Evolutionary conservation across 2,113 vertebrate species (phyloP), one percentile per base, ranked within the genome.

Genomic region (Glaucomys volans): DNA sequence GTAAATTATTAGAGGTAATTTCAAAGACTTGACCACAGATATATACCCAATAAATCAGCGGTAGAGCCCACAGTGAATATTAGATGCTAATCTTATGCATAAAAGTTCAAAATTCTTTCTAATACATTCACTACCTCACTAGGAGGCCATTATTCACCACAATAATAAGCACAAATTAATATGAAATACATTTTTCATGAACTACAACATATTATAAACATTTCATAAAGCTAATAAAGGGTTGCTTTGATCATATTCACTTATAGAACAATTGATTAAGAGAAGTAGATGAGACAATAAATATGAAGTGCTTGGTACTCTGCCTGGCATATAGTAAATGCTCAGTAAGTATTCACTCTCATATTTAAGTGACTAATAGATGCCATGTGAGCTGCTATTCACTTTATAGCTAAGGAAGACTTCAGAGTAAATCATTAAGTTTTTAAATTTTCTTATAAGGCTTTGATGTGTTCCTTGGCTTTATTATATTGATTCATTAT

Each of bases 151-250:
- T 50, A 84, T 62, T 89, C 11, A 71, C 40, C 47, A 71, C 52
- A 91, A 67, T 66, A 95, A 91, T 44, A 88, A 37, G 79, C 59
- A 42, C 4, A 86, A 94, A 75, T 3, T 75, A 74, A 66, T 44
- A 81, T 20, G 12, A 92, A 40, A 35, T 64, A 35, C 28, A 72
- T 86, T 54, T 91, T 82, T 82, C 20, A 93, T 95, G 30, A 88
- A 86, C 10, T 80, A 50, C 18, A 26, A 35, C 12, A 75, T 76
- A 37, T 1, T 37, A 20, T 20, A 17, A 24, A 16, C 35, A 16
- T 7, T 97, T 86, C 64, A 69, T 74, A 54, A 83, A 81, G 47
- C 64, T 89, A 90, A 90, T 83, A 79, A 85, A 66, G 67, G 85
- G 18, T 89, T 86, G 47, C 28, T 4, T 57, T 64, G 16, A 83